Conservation (phyloP, 2,888 invertebrate genomes). For the Fragum fragum region DNA sequence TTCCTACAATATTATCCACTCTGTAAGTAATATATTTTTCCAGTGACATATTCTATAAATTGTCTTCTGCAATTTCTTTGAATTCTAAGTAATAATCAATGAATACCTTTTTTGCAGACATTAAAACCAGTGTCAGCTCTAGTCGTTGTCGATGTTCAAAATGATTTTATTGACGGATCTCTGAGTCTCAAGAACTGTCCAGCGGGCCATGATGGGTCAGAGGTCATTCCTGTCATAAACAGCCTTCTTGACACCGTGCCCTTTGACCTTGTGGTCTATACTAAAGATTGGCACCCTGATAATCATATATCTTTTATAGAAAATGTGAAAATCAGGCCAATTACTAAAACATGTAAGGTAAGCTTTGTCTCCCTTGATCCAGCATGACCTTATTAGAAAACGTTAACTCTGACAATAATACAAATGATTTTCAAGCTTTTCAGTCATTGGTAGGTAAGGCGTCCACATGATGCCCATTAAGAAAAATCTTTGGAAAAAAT, state of each 20-base stretch:
- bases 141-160: conserved; percentile 98
- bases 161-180: conserved; percentile 98
- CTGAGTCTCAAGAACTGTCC: conserved; percentile 97
- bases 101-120: conserved; percentile 72
- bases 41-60: too few relatives aligned
- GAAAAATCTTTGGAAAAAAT: too few relatives aligned
- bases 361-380: too few relatives aligned
- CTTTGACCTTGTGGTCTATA: conserved; percentile 96
- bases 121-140: conserved; percentile 89
- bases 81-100: too few relatives aligned
- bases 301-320: conserved; percentile 99
- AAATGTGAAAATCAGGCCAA: conserved; percentile 89
- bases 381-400: too few relatives aligned
- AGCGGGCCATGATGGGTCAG: conserved; percentile 89
- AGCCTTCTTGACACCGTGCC: conserved; percentile 87
- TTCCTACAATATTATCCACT: too few relatives aligned
- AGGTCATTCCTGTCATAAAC: conserved; percentile 97
- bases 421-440: too few relatives aligned
- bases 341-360: conserved; percentile 74
- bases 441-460: too few relatives aligned
- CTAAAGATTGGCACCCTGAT: conserved; percentile 98
- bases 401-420: too few relatives aligned
- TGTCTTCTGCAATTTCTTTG: too few relatives aligned
- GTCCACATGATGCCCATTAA: too few relatives aligned
- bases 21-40: too few relatives aligned